Percentiles rank a stretch among this genome's conserved stretches.
Evolutionary conservation across 2,113 vertebrate genomes (phyloP).

Genomic region (Talpa occidentalis): DNA sequence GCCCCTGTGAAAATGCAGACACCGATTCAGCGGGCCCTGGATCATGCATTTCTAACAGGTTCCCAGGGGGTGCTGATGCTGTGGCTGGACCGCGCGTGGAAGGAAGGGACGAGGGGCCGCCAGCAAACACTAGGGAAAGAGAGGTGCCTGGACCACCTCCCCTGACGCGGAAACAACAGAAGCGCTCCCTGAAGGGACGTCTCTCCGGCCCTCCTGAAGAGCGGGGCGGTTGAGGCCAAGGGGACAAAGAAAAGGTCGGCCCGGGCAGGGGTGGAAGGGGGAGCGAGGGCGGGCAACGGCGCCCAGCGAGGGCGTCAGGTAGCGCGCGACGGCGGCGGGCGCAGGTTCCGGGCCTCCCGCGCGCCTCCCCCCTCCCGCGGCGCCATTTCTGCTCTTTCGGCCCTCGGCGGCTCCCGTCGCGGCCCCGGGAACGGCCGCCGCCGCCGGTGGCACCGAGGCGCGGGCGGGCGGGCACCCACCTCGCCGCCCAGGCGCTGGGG

Average conservation of each 20-base stretch:
- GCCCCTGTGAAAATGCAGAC: background rate
- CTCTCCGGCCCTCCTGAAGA: background rate
- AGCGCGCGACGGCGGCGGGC: rapidly evolving
- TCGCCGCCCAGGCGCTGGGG: background rate
- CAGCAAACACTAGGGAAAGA: background rate
- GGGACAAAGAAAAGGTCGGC: background rate
- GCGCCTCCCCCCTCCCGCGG: background rate
- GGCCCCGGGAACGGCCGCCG: background rate
- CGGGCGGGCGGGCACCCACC: slow-evolving; percentile 37
- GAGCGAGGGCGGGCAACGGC: background rate
- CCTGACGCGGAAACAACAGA: too few species aligned
- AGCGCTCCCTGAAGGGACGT: background rate
- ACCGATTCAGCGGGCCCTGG: background rate
- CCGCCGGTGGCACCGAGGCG: background rate
- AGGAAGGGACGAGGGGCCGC: background rate
- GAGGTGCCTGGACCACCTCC: background rate
- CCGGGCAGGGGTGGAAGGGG: background rate
- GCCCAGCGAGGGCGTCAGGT: background rate
- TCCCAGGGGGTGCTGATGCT: background rate
- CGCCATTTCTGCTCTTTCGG: slow-evolving; percentile 41
- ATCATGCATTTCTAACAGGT: background rate
- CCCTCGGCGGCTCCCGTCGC: slow-evolving; percentile 75
- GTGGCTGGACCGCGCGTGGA: background rate
- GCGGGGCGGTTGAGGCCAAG: background rate
- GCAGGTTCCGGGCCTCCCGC: background rate